phyloP scores from a whole-genome alignment of 35 echinoderm and acorn worm genomes.

The Ophiothrix spiculata region DNA sequence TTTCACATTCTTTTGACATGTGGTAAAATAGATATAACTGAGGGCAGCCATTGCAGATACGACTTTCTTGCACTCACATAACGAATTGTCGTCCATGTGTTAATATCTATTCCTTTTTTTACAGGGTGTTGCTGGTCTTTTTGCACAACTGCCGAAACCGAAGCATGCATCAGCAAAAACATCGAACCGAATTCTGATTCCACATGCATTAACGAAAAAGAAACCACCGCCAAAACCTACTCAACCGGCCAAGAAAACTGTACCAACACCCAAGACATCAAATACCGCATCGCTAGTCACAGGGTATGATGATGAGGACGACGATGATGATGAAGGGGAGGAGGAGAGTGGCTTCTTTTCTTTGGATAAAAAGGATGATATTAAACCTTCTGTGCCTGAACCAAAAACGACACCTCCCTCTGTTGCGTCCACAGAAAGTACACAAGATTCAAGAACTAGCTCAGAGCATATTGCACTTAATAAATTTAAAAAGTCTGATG shows the following conservation, averaged over 20 bases:
- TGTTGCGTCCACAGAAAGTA: background rate
- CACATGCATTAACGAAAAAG: slow-evolving; percentile 75
- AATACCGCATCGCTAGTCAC: slow-evolving; percentile 6
- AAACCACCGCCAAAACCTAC: slow-evolving; percentile 25
- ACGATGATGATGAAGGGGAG: slow-evolving; percentile 44
- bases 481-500: no score
- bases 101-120: no score
- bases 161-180: slow-evolving; percentile 61
- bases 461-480: background rate
- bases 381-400: background rate
- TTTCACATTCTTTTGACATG: no score
- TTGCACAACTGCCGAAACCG: slow-evolving; percentile 74
- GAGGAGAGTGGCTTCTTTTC: slow-evolving; percentile 50
- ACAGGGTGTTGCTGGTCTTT: slow-evolving; percentile 61
- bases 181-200: slow-evolving; percentile 76
- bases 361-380: background rate
- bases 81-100: no score
- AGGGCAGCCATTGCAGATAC: no score
- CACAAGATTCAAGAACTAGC: background rate
- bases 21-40: no score
- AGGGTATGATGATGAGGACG: slow-evolving; percentile 54
- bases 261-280: background rate
- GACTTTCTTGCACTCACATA: no score
- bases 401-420: no score
- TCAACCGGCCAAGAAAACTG: slow-evolving; percentile 6